Evolutionary conservation across 2,113 vertebrate species (phyloP).

Genomic region (Lepus europaeus): DNA sequence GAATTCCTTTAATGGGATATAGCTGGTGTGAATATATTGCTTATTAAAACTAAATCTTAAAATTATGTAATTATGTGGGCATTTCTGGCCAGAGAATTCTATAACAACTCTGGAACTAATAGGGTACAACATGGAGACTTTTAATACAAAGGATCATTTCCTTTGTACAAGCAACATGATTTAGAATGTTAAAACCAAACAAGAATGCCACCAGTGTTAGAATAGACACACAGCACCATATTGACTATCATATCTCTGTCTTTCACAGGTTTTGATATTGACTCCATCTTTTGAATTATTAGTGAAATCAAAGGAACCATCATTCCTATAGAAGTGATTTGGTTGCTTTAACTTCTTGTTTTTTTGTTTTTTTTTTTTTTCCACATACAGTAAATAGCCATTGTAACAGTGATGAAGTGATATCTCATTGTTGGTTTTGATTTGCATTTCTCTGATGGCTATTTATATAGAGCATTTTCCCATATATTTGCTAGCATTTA

Average conservation of each 20-base stretch:
- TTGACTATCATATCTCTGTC: neutral
- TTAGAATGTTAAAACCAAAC: neutral
- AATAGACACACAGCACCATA: neutral
- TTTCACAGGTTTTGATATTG: neutral
- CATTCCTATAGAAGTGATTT: neutral
- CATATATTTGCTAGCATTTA: too few relatives aligned
- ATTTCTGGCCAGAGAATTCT: neutral
- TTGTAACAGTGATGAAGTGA: too few relatives aligned
- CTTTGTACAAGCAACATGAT: neutral
- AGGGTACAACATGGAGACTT: neutral
- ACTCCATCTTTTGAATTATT: neutral
- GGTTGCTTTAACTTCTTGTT: too few relatives aligned
- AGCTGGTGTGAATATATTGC: neutral
- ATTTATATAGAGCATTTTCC: too few relatives aligned
- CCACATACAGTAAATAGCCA: too few relatives aligned
- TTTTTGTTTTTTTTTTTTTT: too few relatives aligned
- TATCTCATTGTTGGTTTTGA: too few relatives aligned
- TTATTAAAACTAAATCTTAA: neutral
- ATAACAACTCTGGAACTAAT: neutral
- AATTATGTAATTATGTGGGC: neutral
- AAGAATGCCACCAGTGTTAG: accelerated
- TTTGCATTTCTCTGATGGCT: too few relatives aligned
- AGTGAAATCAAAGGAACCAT: neutral
- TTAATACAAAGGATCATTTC: neutral
- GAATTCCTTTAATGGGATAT: neutral